Base-by-base conservation (phyloP, 2,888 invertebrate species). In the Glaucopsyche alexis region DNA sequence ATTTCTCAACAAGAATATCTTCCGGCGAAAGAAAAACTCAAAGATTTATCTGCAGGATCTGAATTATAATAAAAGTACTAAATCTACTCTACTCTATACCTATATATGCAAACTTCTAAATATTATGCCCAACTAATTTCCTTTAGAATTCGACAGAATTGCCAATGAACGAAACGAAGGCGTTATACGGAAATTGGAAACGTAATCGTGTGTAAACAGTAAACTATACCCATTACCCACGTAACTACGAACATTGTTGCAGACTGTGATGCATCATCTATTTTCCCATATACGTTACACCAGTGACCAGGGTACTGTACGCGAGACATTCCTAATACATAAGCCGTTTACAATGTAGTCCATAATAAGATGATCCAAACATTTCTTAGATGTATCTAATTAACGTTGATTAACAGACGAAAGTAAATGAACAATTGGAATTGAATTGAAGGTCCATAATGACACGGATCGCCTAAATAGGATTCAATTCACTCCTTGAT, bases 201-300 rank as follows among this genome's bases (percentile, higher is more conserved):
- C 60, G 60, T 60, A 60, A 60, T 60, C 60, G 29, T 14, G 60
- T 60, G 29, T 60, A 60, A 60, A 13, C 13, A 38, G 29, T 60
- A 60, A 60, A 13, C 13, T 60, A 38, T 19, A 60, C 29, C 11
- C 16, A 8, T 2, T 19, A 9, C 9, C 7, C 60, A 60, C 60
- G 29, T 29, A 60, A 60, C 60, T 1, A 14, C 29, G 29, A 38
- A 11, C 29, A 60, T 60, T 60, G 60, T 60, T 19, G 60, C 60
- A 60, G 29, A 7, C 14, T 38, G 60, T 13, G 2, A 19, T 29
- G 7, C 38, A 60, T 60, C 38, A 60, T 60, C 29, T 60, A 13
- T 60, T 14, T 60, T 29, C 29, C 60, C 29, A 7, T 6, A 60
- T 19, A 60, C 55, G 11, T 29, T 60, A 29, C 14, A 13, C 11